Evolutionary conservation across 2,888 invertebrate genomes (phyloP).

Genomic region (Bruchidius siliquastri): DNA sequence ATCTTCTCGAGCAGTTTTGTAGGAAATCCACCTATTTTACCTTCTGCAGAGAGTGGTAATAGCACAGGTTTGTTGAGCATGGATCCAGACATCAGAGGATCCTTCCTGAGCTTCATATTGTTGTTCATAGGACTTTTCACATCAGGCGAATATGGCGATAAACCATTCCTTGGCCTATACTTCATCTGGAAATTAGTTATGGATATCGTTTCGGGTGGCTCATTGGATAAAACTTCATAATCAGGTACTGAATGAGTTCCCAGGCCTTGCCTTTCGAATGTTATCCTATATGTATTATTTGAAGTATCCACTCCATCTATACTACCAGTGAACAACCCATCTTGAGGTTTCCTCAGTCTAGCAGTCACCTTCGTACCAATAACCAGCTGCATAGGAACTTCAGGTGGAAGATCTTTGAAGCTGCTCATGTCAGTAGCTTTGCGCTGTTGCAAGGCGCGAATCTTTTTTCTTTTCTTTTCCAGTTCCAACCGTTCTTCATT

Average conservation of each 20-base stretch:
- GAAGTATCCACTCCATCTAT: constrained; percentile 95
- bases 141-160: constrained; percentile 44
- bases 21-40: constrained; percentile 76
- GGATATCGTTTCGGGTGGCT: constrained; percentile 85
- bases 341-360: constrained; percentile 84
- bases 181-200: constrained; percentile 78
- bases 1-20: constrained; percentile 79
- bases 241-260: constrained; percentile 96
- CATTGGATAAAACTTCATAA: constrained; percentile 92
- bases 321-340: constrained; percentile 83
- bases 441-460: constrained; percentile 87
- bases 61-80: constrained; percentile 36
- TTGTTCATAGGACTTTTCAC: constrained; percentile 45
- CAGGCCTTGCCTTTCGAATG: constrained; percentile 86
- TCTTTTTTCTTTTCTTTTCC: constrained; percentile 85
- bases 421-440: constrained; percentile 72
- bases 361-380: constrained; percentile 94
- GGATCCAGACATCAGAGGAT: constrained; percentile 64
- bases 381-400: constrained; percentile 90
- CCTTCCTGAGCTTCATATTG: constrained; percentile 53
- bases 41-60: constrained; percentile 39
- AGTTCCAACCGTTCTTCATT: constrained; percentile 89
- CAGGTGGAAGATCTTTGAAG: constrained; percentile 85
- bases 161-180: constrained; percentile 65
- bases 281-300: constrained; percentile 89